Evolutionary conservation across 1,140 invertebrate species (phyloP).

Genomic region (Eupeodes corollae): DNA sequence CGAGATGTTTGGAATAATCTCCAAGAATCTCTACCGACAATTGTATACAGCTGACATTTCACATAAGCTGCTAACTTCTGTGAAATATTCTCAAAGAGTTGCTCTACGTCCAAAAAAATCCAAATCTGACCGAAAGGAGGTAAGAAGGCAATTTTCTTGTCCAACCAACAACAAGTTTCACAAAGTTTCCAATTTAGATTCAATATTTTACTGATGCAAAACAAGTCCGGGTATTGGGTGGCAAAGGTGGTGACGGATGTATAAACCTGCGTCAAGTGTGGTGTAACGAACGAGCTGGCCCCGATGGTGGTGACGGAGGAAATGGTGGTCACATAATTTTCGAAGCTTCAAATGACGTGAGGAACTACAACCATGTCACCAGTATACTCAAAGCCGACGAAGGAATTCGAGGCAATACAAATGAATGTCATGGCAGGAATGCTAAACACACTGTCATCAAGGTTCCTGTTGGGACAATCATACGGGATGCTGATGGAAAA

Average conservation of each 20-base stretch:
- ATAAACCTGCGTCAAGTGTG: conserved; percentile 72
- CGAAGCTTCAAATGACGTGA: conserved; percentile 53
- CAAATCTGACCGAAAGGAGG: conserved; percentile 26
- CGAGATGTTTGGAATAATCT: too few relatives aligned
- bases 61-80: too few relatives aligned
- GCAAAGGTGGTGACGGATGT: conserved; percentile 84
- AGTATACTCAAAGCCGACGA: conserved; percentile 48
- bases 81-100: background rate
- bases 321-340: conserved; percentile 95
- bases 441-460: conserved; percentile 63
- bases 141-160: background rate
- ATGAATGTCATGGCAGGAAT: conserved; percentile 78
- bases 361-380: conserved; percentile 59
- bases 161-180: background rate
- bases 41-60: too few relatives aligned
- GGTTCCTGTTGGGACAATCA: conserved; percentile 81
- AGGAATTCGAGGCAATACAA: conserved; percentile 62
- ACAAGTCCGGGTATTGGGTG: conserved; percentile 54
- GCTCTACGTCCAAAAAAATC: conserved; percentile 25
- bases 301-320: conserved; percentile 94
- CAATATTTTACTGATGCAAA: conserved; percentile 59
- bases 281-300: conserved; percentile 77
- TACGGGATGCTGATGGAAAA: conserved; percentile 50
- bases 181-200: conserved; percentile 28
- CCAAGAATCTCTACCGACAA: too few relatives aligned